Evolutionary conservation across 2,888 invertebrate species (phyloP).

Genomic region (Exocentrus adspersus): DNA sequence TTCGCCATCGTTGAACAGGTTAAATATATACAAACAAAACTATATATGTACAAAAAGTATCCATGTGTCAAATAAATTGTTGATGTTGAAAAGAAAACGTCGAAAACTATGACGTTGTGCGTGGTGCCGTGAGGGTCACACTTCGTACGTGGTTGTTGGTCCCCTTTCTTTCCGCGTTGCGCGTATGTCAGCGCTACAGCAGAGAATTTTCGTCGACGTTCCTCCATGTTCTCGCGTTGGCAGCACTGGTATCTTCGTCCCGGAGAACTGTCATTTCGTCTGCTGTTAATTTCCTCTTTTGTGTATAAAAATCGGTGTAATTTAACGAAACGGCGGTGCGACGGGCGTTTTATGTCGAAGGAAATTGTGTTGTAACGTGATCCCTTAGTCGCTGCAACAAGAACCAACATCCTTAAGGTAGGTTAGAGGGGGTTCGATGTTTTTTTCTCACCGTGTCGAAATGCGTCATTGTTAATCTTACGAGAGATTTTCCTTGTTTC

Average conservation of each 20-base stretch:
- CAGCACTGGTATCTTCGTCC: slow-evolving; percentile 37
- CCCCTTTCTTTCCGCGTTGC: no score
- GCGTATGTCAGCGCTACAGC: no score
- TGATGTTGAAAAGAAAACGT: no score
- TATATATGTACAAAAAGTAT: no score
- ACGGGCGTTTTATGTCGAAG: slow-evolving; percentile 52
- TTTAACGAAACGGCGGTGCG: slow-evolving; percentile 43
- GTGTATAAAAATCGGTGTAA: slow-evolving; percentile 52
- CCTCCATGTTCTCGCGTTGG: slow-evolving; percentile 11
- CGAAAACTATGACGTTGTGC: no score
- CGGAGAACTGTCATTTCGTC: slow-evolving; percentile 50
- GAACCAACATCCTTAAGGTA: slow-evolving; percentile 54
- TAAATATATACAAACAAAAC: no score
- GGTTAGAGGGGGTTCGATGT: slow-evolving; percentile 59
- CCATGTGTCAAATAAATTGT: no score
- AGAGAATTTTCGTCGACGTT: background rate
- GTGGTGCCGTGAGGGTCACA: no score
- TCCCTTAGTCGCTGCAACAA: slow-evolving; percentile 39
- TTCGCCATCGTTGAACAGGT: slow-evolving; percentile 45
- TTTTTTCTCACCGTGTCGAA: slow-evolving; percentile 61
- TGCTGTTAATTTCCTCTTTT: slow-evolving; percentile 52
- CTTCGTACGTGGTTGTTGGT: no score
- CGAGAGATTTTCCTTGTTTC: slow-evolving; percentile 42
- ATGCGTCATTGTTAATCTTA: slow-evolving; percentile 59
- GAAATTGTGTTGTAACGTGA: slow-evolving; percentile 51